A percentile compares a stretch with the other conserved stretches of the same genome.
Evolutionary conservation across 2,797 vertebrate species (phyloP).

Genomic region (Luscinia luscinia): DNA sequence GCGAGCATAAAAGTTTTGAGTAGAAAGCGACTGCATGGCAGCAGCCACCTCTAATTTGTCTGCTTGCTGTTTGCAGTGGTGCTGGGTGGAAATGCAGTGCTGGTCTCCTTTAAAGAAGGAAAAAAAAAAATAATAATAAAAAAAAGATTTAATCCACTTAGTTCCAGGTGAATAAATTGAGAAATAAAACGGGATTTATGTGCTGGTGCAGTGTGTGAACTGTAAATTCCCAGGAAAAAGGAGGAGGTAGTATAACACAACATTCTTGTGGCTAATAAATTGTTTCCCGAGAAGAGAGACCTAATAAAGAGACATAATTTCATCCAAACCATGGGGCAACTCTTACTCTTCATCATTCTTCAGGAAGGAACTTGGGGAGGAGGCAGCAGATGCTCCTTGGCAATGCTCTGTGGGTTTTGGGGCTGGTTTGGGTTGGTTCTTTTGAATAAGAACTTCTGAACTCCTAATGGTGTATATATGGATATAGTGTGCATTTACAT

Average conservation of each 20-base stretch:
- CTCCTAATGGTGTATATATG: neutral
- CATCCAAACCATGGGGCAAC: constrained; percentile 35
- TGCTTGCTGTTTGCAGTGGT: constrained; percentile 55
- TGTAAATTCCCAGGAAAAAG: constrained; percentile 65
- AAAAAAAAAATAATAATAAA: neutral
- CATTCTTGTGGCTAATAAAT: constrained; percentile 72
- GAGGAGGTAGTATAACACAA: constrained; percentile 63
- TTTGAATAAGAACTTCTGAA: neutral
- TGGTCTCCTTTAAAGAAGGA: neutral
- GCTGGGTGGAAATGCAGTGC: constrained; percentile 63
- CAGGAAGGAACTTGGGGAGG: neutral
- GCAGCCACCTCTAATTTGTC: constrained; percentile 42
- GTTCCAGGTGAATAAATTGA: constrained; percentile 77
- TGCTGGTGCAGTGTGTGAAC: constrained; percentile 51
- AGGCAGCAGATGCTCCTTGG: neutral
- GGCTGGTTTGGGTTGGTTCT: neutral
- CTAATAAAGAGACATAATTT: constrained; percentile 69
- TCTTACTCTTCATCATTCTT: neutral
- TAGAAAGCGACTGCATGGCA: constrained; percentile 27
- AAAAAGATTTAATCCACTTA: constrained; percentile 66
- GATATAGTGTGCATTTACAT: neutral
- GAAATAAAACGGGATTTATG: constrained; percentile 78
- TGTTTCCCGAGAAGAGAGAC: constrained; percentile 73
- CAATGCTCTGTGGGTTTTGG: neutral
- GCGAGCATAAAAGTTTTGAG: constrained; percentile 53